phyloP scores from a whole-genome alignment of 2,113 vertebrate species.

The Todiramphus saurophagus region DNA sequence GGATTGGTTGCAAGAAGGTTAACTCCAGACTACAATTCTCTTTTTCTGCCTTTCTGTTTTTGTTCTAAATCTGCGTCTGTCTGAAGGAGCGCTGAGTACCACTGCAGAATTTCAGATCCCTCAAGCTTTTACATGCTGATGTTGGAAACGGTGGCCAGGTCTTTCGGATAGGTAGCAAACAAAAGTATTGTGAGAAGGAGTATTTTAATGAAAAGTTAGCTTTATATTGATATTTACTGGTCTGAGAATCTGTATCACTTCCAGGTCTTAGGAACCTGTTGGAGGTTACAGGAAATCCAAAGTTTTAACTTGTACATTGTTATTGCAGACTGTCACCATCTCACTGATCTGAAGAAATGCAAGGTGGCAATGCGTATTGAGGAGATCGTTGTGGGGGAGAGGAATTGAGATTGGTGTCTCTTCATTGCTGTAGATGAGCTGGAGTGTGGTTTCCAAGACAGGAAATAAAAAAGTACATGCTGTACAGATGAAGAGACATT shows the following conservation, averaged over 20 bases:
- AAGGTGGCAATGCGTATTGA: not conserved
- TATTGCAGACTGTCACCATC: not conserved
- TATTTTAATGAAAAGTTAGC: not conserved
- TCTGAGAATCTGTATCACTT: not conserved
- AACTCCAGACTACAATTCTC: not conserved
- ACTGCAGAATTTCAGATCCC: not conserved
- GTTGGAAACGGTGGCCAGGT: not conserved
- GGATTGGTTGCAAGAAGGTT: not conserved
- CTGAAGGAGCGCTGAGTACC: not conserved
- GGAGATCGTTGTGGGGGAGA: not conserved
- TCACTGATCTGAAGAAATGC: not conserved
- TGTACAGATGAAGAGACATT: not conserved
- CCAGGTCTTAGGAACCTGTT: not conserved
- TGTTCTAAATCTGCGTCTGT: not conserved
- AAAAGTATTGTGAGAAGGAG: not conserved
- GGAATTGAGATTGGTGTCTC: not conserved
- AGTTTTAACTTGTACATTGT: not conserved
- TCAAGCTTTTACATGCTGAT: not conserved
- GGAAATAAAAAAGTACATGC: not conserved
- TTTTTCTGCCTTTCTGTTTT: not conserved
- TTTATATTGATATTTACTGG: not conserved
- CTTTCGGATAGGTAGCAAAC: conserved; percentile 10
- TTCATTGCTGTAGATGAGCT: not conserved
- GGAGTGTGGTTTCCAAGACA: not conserved
- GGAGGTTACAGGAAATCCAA: not conserved